Conservation (phyloP, 2,888 invertebrate species). For the Cerceris rybyensis region DNA sequence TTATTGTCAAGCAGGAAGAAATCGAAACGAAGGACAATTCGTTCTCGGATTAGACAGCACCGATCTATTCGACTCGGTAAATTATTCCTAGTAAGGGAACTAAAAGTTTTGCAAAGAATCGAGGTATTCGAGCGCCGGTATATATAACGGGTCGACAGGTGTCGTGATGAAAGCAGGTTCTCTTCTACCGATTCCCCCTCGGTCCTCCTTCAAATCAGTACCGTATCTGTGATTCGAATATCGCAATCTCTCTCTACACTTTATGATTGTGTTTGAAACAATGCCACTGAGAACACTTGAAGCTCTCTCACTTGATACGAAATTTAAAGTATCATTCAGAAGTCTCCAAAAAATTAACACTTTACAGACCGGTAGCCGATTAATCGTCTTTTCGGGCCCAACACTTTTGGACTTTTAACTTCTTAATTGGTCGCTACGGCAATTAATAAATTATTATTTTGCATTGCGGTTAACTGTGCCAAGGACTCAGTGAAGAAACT, state of each 20-base stretch:
- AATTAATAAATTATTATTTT: no score
- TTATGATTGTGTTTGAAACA: background rate
- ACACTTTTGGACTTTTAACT: no score
- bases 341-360: no score
- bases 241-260: background rate
- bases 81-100: conserved; percentile 23
- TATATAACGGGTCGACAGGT: conserved; percentile 79
- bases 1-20: background rate
- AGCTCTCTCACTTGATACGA: no score
- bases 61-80: background rate
- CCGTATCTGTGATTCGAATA: conserved; percentile 30
- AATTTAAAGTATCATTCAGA: no score
- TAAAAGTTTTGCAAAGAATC: conserved; percentile 54
- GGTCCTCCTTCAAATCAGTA: conserved; percentile 48
- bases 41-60: background rate
- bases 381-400: no score
- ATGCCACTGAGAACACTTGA: no score
- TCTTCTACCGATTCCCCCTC: conserved; percentile 56
- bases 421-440: no score
- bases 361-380: no score
- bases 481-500: no score
- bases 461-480: no score
- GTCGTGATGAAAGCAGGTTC: conserved; percentile 76
- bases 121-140: conserved; percentile 66
- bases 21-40: background rate